Evolutionary conservation across 2,113 vertebrate species (phyloP).

Genomic region (Aldabrachelys gigantea): DNA sequence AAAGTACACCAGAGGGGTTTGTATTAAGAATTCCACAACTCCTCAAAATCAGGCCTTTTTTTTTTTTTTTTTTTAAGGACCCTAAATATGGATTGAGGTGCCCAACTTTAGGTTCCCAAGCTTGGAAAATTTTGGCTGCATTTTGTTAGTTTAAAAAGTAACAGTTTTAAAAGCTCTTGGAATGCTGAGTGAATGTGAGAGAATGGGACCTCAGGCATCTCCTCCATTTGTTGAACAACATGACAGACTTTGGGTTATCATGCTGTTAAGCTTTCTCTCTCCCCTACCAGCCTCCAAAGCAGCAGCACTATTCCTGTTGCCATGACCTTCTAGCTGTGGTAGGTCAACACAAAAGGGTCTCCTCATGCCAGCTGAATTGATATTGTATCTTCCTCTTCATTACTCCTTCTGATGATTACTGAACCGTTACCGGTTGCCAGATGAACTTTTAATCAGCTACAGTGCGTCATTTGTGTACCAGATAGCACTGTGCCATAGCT

Average conservation of each 20-base stretch:
- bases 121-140: background rate
- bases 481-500: background rate
- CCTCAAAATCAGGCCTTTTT: background rate
- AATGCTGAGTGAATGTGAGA: background rate
- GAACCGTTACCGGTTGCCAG: accelerated
- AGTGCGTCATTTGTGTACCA: background rate
- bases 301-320: background rate
- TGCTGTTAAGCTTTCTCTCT: background rate
- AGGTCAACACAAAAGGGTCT: background rate
- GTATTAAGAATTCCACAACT: background rate
- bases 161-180: background rate
- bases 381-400: background rate
- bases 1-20: background rate
- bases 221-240: background rate
- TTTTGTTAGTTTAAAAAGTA: background rate
- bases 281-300: background rate
- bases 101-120: background rate
- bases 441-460: background rate
- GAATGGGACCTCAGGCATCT: background rate
- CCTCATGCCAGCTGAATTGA: accelerated
- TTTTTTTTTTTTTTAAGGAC: too few relatives aligned
- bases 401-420: background rate
- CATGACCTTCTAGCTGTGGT: background rate
- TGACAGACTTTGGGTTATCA: background rate
- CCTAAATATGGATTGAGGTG: background rate